Conservation (phyloP, 2,113 vertebrate species). For the Motacilla tschutschensis region DNA sequence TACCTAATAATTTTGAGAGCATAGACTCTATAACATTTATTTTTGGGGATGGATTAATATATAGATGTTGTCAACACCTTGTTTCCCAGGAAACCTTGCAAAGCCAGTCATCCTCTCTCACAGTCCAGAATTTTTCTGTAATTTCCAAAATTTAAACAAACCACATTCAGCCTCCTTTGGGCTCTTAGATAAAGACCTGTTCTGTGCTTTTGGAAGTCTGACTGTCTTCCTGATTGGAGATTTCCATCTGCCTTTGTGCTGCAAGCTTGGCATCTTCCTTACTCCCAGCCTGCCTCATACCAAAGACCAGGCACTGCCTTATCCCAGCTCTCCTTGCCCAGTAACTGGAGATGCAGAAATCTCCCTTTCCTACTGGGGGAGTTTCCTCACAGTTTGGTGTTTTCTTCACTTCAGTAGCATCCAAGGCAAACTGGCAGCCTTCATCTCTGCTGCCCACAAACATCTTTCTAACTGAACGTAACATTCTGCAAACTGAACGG, state of each 20-base stretch:
- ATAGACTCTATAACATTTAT: background rate
- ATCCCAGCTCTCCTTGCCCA: background rate
- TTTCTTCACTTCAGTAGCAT: background rate
- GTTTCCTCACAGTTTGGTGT: background rate
- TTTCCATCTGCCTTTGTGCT: fast-evolving
- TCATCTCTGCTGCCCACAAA: background rate
- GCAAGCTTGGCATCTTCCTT: background rate
- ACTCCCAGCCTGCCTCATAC: background rate
- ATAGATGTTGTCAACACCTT: background rate
- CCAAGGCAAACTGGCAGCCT: background rate
- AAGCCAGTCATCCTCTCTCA: background rate
- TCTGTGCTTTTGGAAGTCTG: background rate
- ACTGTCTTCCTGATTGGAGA: background rate
- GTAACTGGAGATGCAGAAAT: background rate
- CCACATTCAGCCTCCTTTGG: fast-evolving
- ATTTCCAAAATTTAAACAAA: background rate
- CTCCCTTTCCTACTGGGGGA: background rate
- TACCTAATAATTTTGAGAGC: background rate
- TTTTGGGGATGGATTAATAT: background rate
- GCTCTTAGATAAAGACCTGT: background rate
- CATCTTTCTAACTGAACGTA: background rate
- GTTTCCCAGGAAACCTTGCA: background rate
- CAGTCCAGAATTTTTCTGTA: background rate
- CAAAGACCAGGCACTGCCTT: background rate
- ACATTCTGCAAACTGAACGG: background rate